Evolutionary conservation across 1,140 invertebrate genomes (phyloP).

Genomic region (Batillaria attramentaria): DNA sequence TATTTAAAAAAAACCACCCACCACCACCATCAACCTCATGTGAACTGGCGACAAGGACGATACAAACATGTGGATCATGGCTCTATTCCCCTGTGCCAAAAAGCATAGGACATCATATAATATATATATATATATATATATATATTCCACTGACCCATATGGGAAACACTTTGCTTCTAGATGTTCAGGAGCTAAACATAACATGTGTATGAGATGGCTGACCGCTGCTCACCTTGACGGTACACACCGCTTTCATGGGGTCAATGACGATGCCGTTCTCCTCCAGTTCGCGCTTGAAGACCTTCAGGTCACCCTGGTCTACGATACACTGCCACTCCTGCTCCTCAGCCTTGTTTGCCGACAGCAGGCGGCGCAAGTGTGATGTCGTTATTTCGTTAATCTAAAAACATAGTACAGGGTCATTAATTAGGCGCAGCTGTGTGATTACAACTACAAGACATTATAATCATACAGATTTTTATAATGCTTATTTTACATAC

Average conservation of each 20-base stretch:
- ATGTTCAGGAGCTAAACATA: background rate
- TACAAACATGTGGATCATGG: too few relatives aligned
- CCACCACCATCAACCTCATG: too few relatives aligned
- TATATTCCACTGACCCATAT: too few relatives aligned
- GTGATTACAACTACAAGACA: background rate
- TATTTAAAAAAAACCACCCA: too few relatives aligned
- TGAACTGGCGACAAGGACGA: too few relatives aligned
- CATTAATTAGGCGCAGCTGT: background rate
- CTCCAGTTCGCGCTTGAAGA: slow-evolving; percentile 92
- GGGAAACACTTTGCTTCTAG: background rate
- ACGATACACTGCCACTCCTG: slow-evolving; percentile 94
- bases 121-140: too few relatives aligned
- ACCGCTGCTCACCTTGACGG: slow-evolving; percentile 83
- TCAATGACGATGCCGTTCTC: slow-evolving; percentile 97
- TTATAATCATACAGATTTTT: background rate
- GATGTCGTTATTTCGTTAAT: slow-evolving; percentile 81
- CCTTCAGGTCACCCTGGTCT: slow-evolving; percentile 98
- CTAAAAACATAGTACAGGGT: slow-evolving; percentile 57
- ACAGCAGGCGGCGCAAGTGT: slow-evolving; percentile 86
- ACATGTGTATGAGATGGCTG: background rate
- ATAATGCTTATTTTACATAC: background rate
- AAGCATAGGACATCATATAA: background rate
- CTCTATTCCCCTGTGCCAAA: background rate
- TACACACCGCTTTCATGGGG: slow-evolving; percentile 97
- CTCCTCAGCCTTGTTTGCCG: slow-evolving; percentile 80